These are phyloP conservation scores for Halcyon smyrnensis DNA, from an alignment of 2,797 vertebrate genomes.

Conservation along the genomic window DNA sequence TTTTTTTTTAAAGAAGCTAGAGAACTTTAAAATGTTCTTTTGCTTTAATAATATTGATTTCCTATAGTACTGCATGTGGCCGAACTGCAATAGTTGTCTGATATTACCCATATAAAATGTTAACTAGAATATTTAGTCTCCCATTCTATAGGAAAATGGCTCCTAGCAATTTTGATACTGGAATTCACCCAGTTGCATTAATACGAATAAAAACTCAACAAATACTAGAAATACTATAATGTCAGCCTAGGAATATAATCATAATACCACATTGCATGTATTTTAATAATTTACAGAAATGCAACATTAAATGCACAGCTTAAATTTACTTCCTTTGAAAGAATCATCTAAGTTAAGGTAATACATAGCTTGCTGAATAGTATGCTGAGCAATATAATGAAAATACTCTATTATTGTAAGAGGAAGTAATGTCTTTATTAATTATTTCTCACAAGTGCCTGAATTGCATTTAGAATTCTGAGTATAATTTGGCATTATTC, in stretches of 20 bases:
- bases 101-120: not conserved
- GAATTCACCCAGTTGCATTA: not conserved
- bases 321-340: conserved; percentile 1
- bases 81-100: not conserved
- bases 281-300: not conserved
- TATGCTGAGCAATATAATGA: not conserved
- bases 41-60: not conserved
- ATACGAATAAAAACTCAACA: not conserved
- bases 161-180: not conserved
- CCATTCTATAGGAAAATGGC: not conserved
- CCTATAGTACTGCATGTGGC: not conserved
- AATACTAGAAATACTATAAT: not conserved
- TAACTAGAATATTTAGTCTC: not conserved
- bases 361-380: not conserved
- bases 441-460: not conserved
- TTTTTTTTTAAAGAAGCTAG: accelerated
- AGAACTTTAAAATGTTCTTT: not conserved
- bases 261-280: not conserved
- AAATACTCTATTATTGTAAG: not conserved
- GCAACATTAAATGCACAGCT: not conserved
- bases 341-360: not conserved
- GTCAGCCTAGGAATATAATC: not conserved
- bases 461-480: not conserved
- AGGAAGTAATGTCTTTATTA: not conserved
- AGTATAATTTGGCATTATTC: not conserved